These are phyloP conservation scores for Meloidogyne hapla DNA, from an alignment of 1,140 invertebrate genomes.

Conservation along the genomic window DNA sequence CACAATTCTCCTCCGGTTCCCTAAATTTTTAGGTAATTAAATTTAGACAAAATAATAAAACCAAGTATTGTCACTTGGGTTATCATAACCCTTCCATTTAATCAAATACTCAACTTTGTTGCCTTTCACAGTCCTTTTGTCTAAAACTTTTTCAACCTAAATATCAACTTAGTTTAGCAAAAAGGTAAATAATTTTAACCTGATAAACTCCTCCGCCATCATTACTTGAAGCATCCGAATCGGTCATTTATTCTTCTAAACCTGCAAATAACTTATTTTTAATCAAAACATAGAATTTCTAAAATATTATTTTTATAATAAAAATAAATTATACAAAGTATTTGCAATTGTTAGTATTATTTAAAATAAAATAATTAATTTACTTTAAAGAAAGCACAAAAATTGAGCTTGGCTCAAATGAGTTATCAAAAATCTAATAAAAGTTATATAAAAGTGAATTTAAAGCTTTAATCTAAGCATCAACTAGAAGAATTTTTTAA, in stretches of 20 bases:
- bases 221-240: conserved; percentile 14
- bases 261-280: too few relatives aligned
- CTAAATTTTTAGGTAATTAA: background rate
- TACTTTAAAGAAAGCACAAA: background rate
- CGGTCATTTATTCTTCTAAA: background rate
- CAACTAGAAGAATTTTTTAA: background rate
- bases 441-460: background rate
- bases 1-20: conserved; percentile 23
- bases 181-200: background rate
- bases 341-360: too few relatives aligned
- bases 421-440: background rate
- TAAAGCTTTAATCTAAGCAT: background rate
- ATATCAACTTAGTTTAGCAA: background rate
- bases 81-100: conserved; percentile 21
- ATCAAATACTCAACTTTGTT: conserved; percentile 14
- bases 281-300: too few relatives aligned
- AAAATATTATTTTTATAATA: too few relatives aligned
- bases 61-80: conserved; percentile 7
- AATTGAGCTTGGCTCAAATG: background rate
- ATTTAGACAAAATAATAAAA: background rate
- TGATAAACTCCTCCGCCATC: conserved; percentile 12
- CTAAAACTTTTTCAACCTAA: conserved; percentile 13
- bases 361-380: too few relatives aligned
- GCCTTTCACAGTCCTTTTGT: conserved; percentile 4
- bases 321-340: too few relatives aligned